phyloP scores from a whole-genome alignment of 2,888 invertebrate genomes.

The Amblyjoppa proteus region DNA sequence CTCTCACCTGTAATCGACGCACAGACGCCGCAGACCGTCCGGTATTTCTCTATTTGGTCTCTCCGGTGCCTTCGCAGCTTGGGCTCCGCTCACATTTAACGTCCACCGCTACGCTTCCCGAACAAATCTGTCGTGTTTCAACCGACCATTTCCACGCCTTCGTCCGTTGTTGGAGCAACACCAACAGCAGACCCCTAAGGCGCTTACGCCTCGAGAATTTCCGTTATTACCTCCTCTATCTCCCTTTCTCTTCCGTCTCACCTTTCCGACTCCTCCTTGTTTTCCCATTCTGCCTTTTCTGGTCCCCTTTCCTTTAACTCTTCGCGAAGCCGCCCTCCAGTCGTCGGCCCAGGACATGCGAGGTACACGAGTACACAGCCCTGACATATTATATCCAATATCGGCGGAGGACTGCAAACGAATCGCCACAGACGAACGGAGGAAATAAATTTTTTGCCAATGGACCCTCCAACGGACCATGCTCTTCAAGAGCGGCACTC shows the following conservation, averaged over 20 bases:
- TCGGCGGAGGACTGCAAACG: conserved; percentile 5
- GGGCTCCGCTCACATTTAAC: conserved; percentile 49
- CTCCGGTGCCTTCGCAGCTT: conserved; percentile 39
- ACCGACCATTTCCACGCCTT: conserved; percentile 60
- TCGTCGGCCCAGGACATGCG: conserved; percentile 21
- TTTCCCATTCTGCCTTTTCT: conserved; percentile 15
- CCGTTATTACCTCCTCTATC: conserved; percentile 60
- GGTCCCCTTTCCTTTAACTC: conserved; percentile 45
- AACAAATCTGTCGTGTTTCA: conserved; percentile 48
- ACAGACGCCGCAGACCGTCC: conserved; percentile 53
- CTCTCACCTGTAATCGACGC: conserved; percentile 62
- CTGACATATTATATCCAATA: conserved; percentile 45
- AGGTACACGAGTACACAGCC: conserved; percentile 36
- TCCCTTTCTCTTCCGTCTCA: conserved; percentile 15
- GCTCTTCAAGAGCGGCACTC: not conserved
- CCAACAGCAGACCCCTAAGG: conserved; percentile 55
- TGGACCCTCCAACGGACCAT: not conserved
- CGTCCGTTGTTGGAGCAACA: conserved; percentile 38
- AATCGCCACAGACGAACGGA: not conserved
- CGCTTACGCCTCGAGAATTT: conserved; percentile 65
- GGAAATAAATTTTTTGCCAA: conserved; percentile 7
- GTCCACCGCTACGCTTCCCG: not conserved
- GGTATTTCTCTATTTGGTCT: conserved; percentile 63
- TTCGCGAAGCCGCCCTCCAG: conserved; percentile 32
- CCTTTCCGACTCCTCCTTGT: conserved; percentile 12